A percentile compares a stretch with the other conserved stretches of the same genome.
Conservation (phyloP, 2,797 vertebrate species). For the Vespertilio murinus region DNA sequence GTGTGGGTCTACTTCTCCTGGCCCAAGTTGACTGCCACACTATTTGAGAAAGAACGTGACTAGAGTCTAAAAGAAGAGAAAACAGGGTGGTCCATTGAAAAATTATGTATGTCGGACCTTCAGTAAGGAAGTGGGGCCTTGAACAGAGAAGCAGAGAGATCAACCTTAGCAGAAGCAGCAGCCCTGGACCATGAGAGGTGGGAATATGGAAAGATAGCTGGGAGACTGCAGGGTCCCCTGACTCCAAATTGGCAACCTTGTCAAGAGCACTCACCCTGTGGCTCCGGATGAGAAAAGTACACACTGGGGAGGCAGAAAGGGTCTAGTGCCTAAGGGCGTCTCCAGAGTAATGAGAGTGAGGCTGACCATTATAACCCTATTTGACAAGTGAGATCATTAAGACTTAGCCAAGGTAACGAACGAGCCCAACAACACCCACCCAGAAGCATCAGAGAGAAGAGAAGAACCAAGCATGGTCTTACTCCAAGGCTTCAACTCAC, state of each 20-base stretch:
- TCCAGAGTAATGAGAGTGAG: accelerated
- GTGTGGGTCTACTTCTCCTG: not conserved
- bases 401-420: not conserved
- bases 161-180: not conserved
- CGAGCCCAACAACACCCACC: not conserved
- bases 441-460: not conserved
- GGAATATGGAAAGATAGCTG: not conserved
- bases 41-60: not conserved
- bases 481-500: not conserved
- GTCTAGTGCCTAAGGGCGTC: not conserved
- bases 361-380: not conserved
- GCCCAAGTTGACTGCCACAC: not conserved
- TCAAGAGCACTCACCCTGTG: not conserved
- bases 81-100: not conserved
- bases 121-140: not conserved
- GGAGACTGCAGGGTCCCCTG: not conserved
- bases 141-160: not conserved
- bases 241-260: not conserved
- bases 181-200: not conserved
- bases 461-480: accelerated
- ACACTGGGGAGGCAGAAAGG: not conserved
- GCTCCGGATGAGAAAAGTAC: not conserved
- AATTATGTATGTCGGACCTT: not conserved
- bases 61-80: not conserved
- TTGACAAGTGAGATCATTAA: not conserved